phyloP scores from a whole-genome alignment of 2,797 vertebrate species.

The Nasua narica region DNA sequence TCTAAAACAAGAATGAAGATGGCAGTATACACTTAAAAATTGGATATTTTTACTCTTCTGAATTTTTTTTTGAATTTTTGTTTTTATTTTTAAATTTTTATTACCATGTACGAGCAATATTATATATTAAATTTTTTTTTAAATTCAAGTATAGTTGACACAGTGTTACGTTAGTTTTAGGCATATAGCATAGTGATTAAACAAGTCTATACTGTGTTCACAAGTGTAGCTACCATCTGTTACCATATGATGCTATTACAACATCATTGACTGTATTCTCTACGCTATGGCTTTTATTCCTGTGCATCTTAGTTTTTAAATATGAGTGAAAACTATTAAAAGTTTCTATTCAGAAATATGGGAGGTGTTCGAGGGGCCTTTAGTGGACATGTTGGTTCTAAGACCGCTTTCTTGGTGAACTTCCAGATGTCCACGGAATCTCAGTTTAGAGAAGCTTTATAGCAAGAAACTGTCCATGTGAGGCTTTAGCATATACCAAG shows the following conservation, averaged over 20 bases:
- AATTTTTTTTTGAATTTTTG: constrained; percentile 35
- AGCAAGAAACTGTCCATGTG: not conserved
- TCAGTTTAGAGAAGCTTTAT: not conserved
- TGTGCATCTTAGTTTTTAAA: constrained; percentile 3
- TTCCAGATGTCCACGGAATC: not conserved
- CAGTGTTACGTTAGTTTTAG: not conserved
- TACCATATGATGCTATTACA: not conserved
- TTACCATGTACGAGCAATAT: not conserved
- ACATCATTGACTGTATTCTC: not conserved
- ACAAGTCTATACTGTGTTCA: not conserved
- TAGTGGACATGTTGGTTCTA: not conserved
- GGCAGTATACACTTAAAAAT: not conserved
- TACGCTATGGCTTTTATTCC: not conserved
- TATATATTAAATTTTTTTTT: not conserved
- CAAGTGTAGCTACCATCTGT: not conserved
- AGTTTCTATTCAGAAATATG: not conserved
- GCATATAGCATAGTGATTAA: not conserved
- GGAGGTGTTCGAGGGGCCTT: not conserved
- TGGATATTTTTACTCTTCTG: not conserved
- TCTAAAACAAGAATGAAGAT: constrained; percentile 2
- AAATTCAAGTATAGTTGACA: not conserved
- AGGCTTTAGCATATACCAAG: not conserved
- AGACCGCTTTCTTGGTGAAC: not conserved
- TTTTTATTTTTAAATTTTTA: not conserved
- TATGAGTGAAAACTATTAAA: not conserved